Conservation (phyloP, 53 echinoderm and acorn worm genomes). For the Astropecten irregularis region DNA sequence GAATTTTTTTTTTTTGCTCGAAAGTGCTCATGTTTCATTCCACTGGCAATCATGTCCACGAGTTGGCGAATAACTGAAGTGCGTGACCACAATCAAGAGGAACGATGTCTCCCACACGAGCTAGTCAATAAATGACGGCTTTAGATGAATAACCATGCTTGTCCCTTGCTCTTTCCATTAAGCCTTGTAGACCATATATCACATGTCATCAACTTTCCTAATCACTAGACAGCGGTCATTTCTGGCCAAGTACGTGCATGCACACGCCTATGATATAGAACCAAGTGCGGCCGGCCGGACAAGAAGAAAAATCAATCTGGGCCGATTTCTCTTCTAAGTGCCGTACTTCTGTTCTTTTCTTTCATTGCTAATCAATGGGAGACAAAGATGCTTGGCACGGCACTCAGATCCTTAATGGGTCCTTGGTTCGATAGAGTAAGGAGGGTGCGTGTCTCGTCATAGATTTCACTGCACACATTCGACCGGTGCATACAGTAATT, state of each 20-base stretch:
- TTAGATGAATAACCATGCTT: slow-evolving; percentile 5
- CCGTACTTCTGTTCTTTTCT: background rate
- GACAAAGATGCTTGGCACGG: background rate
- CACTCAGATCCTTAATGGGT: background rate
- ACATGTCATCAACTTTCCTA: background rate
- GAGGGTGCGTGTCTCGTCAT: slow-evolving; percentile 3
- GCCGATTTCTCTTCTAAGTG: slow-evolving; percentile 1
- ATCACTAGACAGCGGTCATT: too few species aligned
- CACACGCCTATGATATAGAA: too few species aligned
- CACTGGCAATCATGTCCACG: too few species aligned
- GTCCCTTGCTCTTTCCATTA: background rate
- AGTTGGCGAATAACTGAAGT: too few species aligned
- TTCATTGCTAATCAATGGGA: slow-evolving; percentile 32
- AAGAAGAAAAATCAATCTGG: slow-evolving; percentile 20
- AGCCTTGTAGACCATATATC: background rate
- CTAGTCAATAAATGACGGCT: background rate
- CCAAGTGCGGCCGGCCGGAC: background rate
- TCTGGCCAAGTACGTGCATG: too few species aligned
- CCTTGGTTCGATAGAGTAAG: slow-evolving; percentile 1
- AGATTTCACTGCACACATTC: too few species aligned
- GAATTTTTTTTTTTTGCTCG: too few species aligned
- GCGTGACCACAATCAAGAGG: too few species aligned
- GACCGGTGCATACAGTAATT: too few species aligned
- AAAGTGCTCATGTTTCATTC: too few species aligned
- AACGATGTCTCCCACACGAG: background rate